phyloP scores from a whole-genome alignment of 2,113 vertebrate species.

The Dasypus novemcinctus region DNA sequence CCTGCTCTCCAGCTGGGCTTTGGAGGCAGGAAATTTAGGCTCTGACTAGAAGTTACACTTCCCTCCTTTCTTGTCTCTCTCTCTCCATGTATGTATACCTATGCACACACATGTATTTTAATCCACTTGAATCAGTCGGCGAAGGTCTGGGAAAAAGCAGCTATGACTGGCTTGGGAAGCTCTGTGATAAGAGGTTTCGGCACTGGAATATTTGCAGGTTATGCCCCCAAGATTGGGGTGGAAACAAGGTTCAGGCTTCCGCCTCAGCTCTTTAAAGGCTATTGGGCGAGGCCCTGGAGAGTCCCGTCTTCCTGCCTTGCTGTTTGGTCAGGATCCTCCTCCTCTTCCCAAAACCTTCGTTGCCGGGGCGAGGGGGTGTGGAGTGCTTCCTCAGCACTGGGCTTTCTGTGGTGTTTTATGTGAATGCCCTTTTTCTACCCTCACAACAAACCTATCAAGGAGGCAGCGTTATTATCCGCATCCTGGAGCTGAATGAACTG shows the following conservation, averaged over 20 bases:
- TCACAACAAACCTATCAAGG: neutral
- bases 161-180: slow-evolving; percentile 58
- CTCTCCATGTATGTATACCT: slow-evolving; percentile 78
- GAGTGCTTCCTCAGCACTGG: neutral
- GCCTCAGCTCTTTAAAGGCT: slow-evolving; percentile 28
- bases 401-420: neutral
- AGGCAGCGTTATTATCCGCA: neutral
- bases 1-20: slow-evolving; percentile 88
- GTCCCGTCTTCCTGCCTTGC: neutral
- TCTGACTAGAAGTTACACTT: slow-evolving; percentile 84
- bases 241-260: slow-evolving; percentile 7
- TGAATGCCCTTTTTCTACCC: neutral
- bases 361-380: slow-evolving; percentile 11
- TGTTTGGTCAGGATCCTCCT: neutral
- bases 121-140: slow-evolving; percentile 79
- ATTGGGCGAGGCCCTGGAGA: neutral
- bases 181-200: neutral
- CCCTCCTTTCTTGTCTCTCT: slow-evolving; percentile 80
- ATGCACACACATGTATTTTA: slow-evolving; percentile 83
- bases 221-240: neutral
- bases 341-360: neutral
- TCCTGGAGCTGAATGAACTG: neutral
- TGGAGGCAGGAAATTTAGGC: slow-evolving; percentile 86
- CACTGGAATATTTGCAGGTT: slow-evolving; percentile 35
- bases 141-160: slow-evolving; percentile 76